Evolutionary conservation across 2,888 invertebrate genomes (phyloP), one percentile per base, ranked within the genome.

Genomic region (Itoplectis maculator): DNA sequence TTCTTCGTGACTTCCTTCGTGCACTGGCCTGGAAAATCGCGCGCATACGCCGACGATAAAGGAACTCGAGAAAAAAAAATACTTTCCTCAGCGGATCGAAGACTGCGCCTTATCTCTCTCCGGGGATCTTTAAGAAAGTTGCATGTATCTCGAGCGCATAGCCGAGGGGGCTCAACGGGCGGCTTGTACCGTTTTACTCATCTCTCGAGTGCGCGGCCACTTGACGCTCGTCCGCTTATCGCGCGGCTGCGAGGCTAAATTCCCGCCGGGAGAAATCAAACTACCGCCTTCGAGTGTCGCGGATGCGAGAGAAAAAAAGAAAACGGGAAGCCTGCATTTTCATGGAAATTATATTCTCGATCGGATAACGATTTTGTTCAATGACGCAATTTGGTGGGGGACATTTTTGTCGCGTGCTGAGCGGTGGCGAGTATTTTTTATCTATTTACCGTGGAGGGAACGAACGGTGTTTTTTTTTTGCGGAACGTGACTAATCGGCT

Each of bases 101-200:
- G 40, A 20, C 40, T 29, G 29, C 29, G 5, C 29, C 29, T 42
- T 70, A 70, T 56, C 70, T 56, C 70, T 56, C 23, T 45, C 40
- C 65, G 13, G 20, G 69, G n/a, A 59, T 45, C 72, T 81, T 37
- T 18, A 54, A 73, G 68, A 81, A 77, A 77, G 81, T 77, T 77
- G 69, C 56, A 66, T 59, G 29, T 29, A 66, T 47, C 56, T 51
- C 15, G 56, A 42, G 65, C 61, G 15, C 65, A 70, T 70, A 15
- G 63, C 56, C 70, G 13, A 56, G 49, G 11, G 42, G 11, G 35
- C 40, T n/a, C 35, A 40, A 20, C 37, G 3, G 5, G 29, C n/a
- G 5, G 29, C 29, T 29, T 54, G 66, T 81, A 66, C 47, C 63
- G 68, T 59, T 77, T 76, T 23, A 47, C 37, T 59, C 73, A 54